Conservation (phyloP, 2,797 vertebrate species). For the Cirrhinus molitorella region DNA sequence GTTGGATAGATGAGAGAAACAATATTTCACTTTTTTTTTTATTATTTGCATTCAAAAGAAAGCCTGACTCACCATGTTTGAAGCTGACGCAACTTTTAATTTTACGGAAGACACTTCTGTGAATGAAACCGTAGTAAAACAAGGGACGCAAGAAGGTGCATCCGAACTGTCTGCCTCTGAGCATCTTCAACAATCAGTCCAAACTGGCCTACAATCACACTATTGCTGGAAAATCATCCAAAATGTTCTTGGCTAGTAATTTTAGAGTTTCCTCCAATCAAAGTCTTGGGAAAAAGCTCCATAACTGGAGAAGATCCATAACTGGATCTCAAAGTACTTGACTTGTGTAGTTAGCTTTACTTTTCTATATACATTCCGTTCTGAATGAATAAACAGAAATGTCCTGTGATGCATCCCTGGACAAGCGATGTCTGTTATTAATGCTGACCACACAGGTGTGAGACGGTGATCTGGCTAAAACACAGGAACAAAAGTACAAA, state of each 20-base stretch:
- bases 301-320: not conserved
- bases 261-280: not conserved
- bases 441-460: conserved; percentile 20
- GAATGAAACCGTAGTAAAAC: conserved; percentile 79
- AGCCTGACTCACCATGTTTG: conserved; percentile 82
- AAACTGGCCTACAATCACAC: conserved; percentile 4
- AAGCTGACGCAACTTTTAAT: conserved; percentile 85
- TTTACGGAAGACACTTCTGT: conserved; percentile 85
- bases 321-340: not conserved
- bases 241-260: not conserved
- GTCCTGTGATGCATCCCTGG: not conserved
- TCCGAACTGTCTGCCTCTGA: conserved; percentile 78
- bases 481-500: not conserved
- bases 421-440: conserved; percentile 16
- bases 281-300: not conserved
- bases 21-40: too few relatives aligned
- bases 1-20: too few relatives aligned
- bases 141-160: conserved; percentile 77
- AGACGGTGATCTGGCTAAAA: conserved; percentile 21
- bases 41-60: not conserved
- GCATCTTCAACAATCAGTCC: conserved; percentile 71
- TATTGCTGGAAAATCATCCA: conserved; percentile 4
- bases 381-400: conserved; percentile 24
- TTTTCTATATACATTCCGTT: conserved; percentile 1
- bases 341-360: not conserved